Evolutionary conservation across 1,140 invertebrate species (phyloP), one percentile per base, ranked within the genome.

Genomic region (Drosophila guanche): DNA sequence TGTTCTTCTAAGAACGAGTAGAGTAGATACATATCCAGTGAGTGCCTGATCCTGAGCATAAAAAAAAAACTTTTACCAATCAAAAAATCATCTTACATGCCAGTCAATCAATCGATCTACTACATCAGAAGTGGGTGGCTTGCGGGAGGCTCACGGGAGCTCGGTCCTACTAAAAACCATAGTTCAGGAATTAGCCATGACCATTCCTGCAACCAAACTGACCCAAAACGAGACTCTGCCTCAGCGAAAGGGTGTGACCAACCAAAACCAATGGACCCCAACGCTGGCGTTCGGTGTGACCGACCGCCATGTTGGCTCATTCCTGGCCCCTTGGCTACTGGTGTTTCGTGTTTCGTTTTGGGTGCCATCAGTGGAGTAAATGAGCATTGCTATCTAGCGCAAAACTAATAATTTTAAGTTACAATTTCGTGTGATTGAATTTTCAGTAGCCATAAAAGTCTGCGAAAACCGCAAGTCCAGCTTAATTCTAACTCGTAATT

Each of bases 131-230:
- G 54, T 33, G 33, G 56, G 42, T 41, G 42, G 42, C 61, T 55
- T 23, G 52, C 61, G 47, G 52, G 46, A 37, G 67, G 48, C 56
- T 27, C 59, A 50, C 59, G 43, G 56, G 62, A 56, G 59, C 68
- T 74, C 58, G 58, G 46, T 63, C 63, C 69, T 73, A 85, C 80
- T 89, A 83, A 85, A 90, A 90, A 90, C 85, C 58, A 86, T 91
- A 90, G 90, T 91, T 91, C 71, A 90, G 90, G 88, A 91, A 89
- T 61, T 91, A 91, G 90, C 85, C 76, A 91, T 91, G 90, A 70
- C 88, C 90, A 91, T 89, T 91, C 73, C 90, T 90, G 78, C 79
- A 69, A 83, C 85, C 83, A 83, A 72, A 88, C 69, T 88, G 73
- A 79, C 83, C 90, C 69, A 53, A 90, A 91, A 88, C 89, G 69